Conservation (phyloP, 2,797 vertebrate species). For the Amphiprion clarkii region DNA sequence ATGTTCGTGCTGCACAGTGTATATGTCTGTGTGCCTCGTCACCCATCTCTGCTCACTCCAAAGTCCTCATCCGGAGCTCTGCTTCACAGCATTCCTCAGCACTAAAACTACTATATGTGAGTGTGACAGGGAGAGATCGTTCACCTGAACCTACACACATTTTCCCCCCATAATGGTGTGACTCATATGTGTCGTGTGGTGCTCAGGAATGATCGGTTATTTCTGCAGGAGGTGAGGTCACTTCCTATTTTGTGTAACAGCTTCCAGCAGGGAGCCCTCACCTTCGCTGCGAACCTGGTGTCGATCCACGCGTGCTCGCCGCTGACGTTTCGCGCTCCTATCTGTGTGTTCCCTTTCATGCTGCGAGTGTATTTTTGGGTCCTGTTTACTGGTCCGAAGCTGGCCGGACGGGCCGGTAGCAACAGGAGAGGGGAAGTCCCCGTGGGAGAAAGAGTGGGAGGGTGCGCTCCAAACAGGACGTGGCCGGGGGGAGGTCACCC, state of each 20-base stretch:
- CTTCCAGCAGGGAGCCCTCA: conserved; percentile 45
- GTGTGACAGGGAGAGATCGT: background rate
- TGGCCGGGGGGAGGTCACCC: conserved; percentile 47
- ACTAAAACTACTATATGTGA: background rate
- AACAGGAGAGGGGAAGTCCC: conserved; percentile 77
- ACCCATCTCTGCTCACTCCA: conserved; percentile 56
- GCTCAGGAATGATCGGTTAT: conserved; percentile 29
- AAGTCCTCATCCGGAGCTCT: conserved; percentile 62
- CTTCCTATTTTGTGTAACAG: conserved; percentile 62
- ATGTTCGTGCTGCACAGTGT: background rate
- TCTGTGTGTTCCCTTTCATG: conserved; percentile 42
- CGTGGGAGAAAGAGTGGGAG: conserved; percentile 48
- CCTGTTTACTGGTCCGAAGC: conserved; percentile 59
- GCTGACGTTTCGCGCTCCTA: conserved; percentile 22
- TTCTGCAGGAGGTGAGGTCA: conserved; percentile 63
- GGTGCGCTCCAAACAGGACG: conserved; percentile 60
- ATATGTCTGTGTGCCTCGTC: conserved; percentile 8
- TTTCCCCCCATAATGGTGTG: conserved; percentile 5
- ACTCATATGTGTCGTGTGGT: conserved; percentile 34
- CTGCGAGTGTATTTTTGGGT: conserved; percentile 70
- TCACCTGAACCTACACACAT: background rate
- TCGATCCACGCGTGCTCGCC: conserved; percentile 28
- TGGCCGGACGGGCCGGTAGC: conserved; percentile 62
- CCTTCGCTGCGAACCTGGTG: conserved; percentile 43
- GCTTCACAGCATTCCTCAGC: conserved; percentile 40